phyloP scores from a whole-genome alignment of 2,797 vertebrate species.

The Babyrousa celebensis region DNA sequence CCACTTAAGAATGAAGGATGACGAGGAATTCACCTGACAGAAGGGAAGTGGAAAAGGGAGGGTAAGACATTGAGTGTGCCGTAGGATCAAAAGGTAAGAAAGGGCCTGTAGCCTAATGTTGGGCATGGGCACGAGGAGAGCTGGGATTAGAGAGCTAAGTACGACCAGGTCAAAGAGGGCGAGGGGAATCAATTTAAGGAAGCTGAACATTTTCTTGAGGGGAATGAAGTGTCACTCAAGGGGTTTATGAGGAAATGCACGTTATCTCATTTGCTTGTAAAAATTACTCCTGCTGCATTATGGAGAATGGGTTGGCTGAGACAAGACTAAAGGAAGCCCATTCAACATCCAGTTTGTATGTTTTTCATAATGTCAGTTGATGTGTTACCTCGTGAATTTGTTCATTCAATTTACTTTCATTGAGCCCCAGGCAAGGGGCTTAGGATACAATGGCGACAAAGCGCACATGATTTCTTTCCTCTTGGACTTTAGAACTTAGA shows the following conservation, averaged over 20 bases:
- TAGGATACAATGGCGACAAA: background rate
- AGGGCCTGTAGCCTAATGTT: background rate
- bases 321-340: background rate
- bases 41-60: background rate
- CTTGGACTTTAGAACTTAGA: constrained; percentile 29
- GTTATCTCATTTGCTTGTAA: constrained; percentile 25
- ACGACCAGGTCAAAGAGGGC: background rate
- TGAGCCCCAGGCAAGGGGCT: background rate
- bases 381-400: constrained; percentile 2
- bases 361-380: background rate
- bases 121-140: background rate
- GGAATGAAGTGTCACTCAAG: background rate
- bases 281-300: background rate
- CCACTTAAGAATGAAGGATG: background rate
- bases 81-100: background rate
- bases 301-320: background rate
- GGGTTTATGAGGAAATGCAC: background rate
- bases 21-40: background rate
- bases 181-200: background rate
- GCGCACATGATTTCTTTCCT: background rate
- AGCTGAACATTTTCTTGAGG: background rate
- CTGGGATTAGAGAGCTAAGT: background rate
- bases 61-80: background rate
- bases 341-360: background rate
- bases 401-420: constrained; percentile 18